Evolutionary conservation across 2,797 vertebrate genomes (phyloP).

Genomic region (Clarias platycephalus): DNA sequence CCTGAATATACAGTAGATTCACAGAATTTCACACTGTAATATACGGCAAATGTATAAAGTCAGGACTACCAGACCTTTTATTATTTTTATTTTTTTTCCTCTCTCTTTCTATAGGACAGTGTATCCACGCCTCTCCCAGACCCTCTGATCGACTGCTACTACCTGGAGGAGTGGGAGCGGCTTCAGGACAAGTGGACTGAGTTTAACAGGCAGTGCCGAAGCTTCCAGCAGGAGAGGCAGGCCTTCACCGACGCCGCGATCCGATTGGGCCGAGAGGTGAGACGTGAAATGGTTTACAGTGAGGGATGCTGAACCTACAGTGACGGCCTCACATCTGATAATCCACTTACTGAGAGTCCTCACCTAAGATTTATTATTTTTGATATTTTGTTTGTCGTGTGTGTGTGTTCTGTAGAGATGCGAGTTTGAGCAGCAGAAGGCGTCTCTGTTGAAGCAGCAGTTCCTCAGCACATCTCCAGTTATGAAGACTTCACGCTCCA

Average conservation of each 20-base stretch:
- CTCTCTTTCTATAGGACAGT: conserved; percentile 62
- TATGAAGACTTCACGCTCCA: conserved; percentile 32
- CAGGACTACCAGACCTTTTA: neutral
- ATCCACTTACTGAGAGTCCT: no score
- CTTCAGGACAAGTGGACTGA: conserved; percentile 66
- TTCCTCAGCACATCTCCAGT: conserved; percentile 65
- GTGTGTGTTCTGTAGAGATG: conserved; percentile 59
- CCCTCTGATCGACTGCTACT: conserved; percentile 70
- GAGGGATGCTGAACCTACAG: neutral
- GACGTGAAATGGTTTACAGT: neutral
- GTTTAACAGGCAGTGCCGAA: conserved; percentile 69
- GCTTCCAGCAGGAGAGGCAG: conserved; percentile 74
- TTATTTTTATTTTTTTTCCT: no score
- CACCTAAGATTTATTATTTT: neutral
- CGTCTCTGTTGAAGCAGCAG: conserved; percentile 66
- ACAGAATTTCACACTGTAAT: neutral
- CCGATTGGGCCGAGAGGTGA: conserved; percentile 76
- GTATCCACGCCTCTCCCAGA: conserved; percentile 55
- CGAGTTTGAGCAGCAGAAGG: conserved; percentile 72
- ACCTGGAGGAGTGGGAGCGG: conserved; percentile 78
- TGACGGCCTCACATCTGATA: no score
- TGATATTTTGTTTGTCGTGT: neutral
- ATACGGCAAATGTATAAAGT: neutral
- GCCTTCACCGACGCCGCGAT: conserved; percentile 81
- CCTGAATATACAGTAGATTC: neutral